Percentiles rank a stretch among this genome's conserved stretches.
Evolutionary conservation across 2,888 invertebrate genomes (phyloP).

Genomic region (Megaustenia siamemsis): DNA sequence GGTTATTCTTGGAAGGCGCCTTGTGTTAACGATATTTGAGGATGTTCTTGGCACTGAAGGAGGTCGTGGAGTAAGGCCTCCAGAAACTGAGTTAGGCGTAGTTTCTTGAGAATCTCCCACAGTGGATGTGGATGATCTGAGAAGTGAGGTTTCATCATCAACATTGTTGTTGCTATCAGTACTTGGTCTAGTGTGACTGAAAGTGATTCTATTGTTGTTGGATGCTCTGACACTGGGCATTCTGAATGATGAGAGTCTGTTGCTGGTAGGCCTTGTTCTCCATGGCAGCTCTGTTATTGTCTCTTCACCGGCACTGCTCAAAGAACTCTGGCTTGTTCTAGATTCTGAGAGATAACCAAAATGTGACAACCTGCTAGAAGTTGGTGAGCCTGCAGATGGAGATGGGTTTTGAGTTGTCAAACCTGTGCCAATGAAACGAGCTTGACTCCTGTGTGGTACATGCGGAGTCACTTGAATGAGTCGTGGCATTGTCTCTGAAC

Average conservation of each 20-base stretch:
- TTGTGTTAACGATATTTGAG: conserved; percentile 36
- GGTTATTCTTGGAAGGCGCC: conserved; percentile 48
- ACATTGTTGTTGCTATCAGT: conserved; percentile 49
- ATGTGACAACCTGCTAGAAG: background rate
- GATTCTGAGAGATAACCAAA: background rate
- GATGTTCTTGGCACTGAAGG: conserved; percentile 50
- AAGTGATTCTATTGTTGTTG: conserved; percentile 51
- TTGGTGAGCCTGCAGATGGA: background rate
- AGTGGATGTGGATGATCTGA: conserved; percentile 36
- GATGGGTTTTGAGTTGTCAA: conserved; percentile 47
- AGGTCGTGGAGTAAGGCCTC: conserved; percentile 44
- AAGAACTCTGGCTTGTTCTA: conserved; percentile 45
- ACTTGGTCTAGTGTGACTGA: conserved; percentile 52
- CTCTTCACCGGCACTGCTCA: conserved; percentile 51
- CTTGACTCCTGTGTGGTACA: conserved; percentile 27
- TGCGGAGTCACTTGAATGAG: conserved; percentile 55
- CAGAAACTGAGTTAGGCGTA: background rate
- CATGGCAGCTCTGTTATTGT: conserved; percentile 45
- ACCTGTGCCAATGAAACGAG: conserved; percentile 56
- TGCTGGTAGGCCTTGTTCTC: background rate
- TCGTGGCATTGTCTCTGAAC: conserved; percentile 50
- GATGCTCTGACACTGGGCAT: conserved; percentile 25
- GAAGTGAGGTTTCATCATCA: background rate
- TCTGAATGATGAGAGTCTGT: background rate
- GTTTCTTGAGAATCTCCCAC: conserved; percentile 10